phyloP scores from a whole-genome alignment of 2,888 invertebrate genomes.

The Phasia obesa region DNA sequence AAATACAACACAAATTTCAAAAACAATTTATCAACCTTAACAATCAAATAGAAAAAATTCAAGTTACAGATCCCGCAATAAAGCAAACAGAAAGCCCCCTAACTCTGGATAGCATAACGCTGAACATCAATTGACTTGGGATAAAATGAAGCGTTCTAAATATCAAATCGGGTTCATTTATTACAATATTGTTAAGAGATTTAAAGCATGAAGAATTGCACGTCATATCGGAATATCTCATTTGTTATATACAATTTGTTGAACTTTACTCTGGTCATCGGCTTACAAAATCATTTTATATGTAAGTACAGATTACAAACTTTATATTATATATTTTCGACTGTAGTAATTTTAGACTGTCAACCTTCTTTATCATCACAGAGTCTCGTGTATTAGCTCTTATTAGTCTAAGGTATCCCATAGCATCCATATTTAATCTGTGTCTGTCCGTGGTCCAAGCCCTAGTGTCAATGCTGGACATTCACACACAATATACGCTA shows the following conservation, averaged over 20 bases:
- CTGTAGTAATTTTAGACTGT: no score
- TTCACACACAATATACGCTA: no score
- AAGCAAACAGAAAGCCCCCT: no score
- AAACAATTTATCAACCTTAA: no score
- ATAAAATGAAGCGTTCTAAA: slow-evolving; percentile 64
- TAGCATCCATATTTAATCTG: no score
- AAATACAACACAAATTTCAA: background rate
- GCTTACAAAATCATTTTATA: slow-evolving; percentile 68
- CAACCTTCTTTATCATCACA: no score
- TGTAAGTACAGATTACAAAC: slow-evolving; percentile 65
- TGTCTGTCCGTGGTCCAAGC: no score
- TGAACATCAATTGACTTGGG: slow-evolving; percentile 3
- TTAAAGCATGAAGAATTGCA: slow-evolving; percentile 78
- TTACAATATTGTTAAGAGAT: slow-evolving; percentile 73
- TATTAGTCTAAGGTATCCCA: no score
- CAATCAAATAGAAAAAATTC: background rate
- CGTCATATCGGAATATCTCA: slow-evolving; percentile 65
- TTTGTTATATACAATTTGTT: slow-evolving; percentile 65
- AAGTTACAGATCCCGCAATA: no score
- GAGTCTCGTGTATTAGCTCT: no score
- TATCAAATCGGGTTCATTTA: slow-evolving; percentile 71
- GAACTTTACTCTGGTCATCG: slow-evolving; percentile 70
- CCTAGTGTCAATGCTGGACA: no score
- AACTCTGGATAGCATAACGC: background rate
- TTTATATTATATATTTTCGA: no score